Evolutionary conservation across 2,113 vertebrate species (phyloP), one percentile per base, ranked within the genome.

Genomic region (Misgurnus anguillicaudatus): DNA sequence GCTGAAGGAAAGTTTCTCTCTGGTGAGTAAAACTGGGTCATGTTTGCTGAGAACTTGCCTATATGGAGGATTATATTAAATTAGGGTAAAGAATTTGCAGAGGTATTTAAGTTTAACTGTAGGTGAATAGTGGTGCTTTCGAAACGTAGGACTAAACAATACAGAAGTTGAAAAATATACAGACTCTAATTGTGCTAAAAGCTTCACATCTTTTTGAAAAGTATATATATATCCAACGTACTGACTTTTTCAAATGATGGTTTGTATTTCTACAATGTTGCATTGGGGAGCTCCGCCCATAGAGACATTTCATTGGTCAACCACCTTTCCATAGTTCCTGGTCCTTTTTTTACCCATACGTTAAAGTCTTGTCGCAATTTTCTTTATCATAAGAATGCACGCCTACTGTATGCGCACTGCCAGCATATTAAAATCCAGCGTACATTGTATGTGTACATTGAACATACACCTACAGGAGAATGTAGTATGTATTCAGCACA

Each of bases 51-150:
- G 75, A 31, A 17, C 79, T 76, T 78, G 61, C 78, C 76, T 78
- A 19, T 84, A 81, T 81, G 71, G 75, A 60, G 83, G 83, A 86
- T 86, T 84, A 83, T 79, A 84, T 81, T 61, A 75, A 82, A 82
- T 83, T 80, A 81, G 78, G 65, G 68, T 84, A 70, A 78, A 81
- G 71, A 84, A 79, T 83, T 78, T 82, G 69, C 78, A 80, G 80
- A 80, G 77, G 58, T 63, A 78, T 84, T 67, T 70, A 75, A 79
- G 51, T 80, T 75, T 82, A n/a, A n/a, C n/a, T n/a, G n/a, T 68
- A 48, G 73, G 63, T 80, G 76, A 80, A 73, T 77, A 76, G 21
- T 47, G 73, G 69, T 61, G 42, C 47, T 77, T 85, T 53, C 71
- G 75, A 83, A 78, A 81, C 77, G 38, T 63, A 38, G 58, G 58